Evolutionary conservation across 1,140 invertebrate genomes (phyloP).

Genomic region (Drosophila asahinai): DNA sequence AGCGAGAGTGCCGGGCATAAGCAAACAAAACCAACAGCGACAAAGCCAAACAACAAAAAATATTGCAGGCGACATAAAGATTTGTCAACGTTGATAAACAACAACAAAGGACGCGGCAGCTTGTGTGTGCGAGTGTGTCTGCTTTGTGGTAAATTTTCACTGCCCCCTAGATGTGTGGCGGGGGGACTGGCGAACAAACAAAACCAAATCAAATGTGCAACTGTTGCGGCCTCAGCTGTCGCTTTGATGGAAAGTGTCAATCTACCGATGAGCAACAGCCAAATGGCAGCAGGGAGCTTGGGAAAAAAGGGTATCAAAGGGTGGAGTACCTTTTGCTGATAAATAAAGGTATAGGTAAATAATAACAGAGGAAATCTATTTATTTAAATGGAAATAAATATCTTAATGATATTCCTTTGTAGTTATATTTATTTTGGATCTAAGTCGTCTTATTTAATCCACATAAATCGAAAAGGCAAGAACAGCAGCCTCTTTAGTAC

Average conservation of each 20-base stretch:
- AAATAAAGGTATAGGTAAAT: neutral
- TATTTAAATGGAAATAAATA: no score
- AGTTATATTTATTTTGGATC: no score
- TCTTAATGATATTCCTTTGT: no score
- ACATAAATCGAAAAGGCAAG: no score
- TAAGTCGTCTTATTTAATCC: no score
- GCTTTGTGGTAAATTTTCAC: constrained; percentile 50
- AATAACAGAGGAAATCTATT: no score
- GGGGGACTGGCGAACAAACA: constrained; percentile 49
- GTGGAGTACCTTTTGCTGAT: neutral
- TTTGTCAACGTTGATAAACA: constrained; percentile 82
- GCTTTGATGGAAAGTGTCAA: constrained; percentile 72
- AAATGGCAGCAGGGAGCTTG: constrained; percentile 13
- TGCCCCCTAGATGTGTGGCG: constrained; percentile 3
- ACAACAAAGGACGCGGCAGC: constrained; percentile 59
- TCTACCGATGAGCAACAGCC: constrained; percentile 26
- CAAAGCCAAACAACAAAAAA: constrained; percentile 50
- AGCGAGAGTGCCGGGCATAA: constrained; percentile 68
- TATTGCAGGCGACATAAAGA: constrained; percentile 74
- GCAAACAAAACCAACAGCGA: constrained; percentile 52
- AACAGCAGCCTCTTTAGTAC: no score
- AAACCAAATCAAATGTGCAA: constrained; percentile 69
- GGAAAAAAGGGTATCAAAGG: neutral
- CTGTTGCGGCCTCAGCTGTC: constrained; percentile 61
- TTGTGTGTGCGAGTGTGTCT: constrained; percentile 22